Evolutionary conservation across 2,888 invertebrate genomes (phyloP), one percentile per base, ranked within the genome.

Genomic region (Bembecia ichneumoniformis): DNA sequence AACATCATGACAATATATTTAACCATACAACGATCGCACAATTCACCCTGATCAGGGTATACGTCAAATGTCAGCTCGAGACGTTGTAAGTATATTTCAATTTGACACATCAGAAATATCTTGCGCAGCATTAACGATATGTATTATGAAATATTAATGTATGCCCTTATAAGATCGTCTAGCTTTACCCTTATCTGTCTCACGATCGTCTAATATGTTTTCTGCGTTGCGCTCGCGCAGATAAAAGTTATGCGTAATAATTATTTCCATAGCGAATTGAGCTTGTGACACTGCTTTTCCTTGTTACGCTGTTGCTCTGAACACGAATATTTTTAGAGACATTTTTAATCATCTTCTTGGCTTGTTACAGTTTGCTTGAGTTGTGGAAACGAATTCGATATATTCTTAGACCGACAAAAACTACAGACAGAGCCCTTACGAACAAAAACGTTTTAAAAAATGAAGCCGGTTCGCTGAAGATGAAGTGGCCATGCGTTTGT

Each of bases 81-180:
- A 58, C 57, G 60, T 56, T 54, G 57, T 54, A 59, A 57, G 56
- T 70, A 74, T 77, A 77, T 72, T 76, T 81, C 77, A 81, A 69
- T 76, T 77, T 76, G 77, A 81, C 79, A 79, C 76, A 79, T 81
- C 66, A 59, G 57, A 60, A 62, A 58, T 60, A 62, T 62, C 59
- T 63, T 61, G 63, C 61, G 58, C 49, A 58, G 57, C 58, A 60
- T 55, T 57, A 64, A 66, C 64, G 62, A 40, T 63, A 56, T 67
- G 68, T 68, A 57, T 68, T 67, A 66, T 73, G 67, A 63, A 74
- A 72, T 75, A 75, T 73, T 73, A 70, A 77, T 77, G 67, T 54
- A 49, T 49, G 44, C 10, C 70, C 71, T 51, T 68, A 64, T 68
- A 64, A 52, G 69, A 55, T 56, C 57, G 49, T 13, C 62, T 54